Evolutionary conservation across 1,140 invertebrate genomes (phyloP).

Genomic region (Drosophila sp.): DNA sequence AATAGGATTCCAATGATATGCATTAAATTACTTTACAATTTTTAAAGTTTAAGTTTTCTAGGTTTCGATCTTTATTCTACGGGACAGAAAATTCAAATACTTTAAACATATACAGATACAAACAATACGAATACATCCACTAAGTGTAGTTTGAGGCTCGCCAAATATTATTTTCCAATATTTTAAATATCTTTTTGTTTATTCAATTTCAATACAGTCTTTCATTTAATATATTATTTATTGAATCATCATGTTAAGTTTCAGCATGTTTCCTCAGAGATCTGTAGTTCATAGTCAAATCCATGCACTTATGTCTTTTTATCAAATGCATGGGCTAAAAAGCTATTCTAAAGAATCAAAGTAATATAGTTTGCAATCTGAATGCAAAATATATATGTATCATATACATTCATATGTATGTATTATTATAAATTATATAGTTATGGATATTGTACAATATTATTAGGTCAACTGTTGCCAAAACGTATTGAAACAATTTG

Average conservation of each 20-base stretch:
- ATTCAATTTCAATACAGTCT: not conserved
- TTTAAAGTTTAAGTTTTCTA: too few species aligned
- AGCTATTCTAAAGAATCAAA: not conserved
- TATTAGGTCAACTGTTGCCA: not conserved
- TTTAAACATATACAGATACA: not conserved
- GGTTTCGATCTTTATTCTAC: too few species aligned
- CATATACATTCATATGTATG: not conserved
- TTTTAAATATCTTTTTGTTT: not conserved
- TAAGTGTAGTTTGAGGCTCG: not conserved
- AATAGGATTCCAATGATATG: too few species aligned
- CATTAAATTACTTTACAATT: too few species aligned
- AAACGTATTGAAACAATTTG: not conserved
- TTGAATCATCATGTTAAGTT: not conserved
- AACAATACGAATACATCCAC: not conserved
- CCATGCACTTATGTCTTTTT: not conserved
- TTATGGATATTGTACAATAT: not conserved
- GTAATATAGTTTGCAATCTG: too few species aligned
- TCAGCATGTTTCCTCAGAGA: not conserved
- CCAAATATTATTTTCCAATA: not conserved
- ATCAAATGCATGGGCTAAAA: not conserved
- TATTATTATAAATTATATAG: not conserved
- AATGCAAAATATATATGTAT: too few species aligned
- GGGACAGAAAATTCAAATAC: too few species aligned
- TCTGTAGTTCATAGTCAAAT: not conserved
- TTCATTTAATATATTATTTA: not conserved